phyloP scores from a whole-genome alignment of 2,888 invertebrate species.

The Pilophorus perplexus region DNA sequence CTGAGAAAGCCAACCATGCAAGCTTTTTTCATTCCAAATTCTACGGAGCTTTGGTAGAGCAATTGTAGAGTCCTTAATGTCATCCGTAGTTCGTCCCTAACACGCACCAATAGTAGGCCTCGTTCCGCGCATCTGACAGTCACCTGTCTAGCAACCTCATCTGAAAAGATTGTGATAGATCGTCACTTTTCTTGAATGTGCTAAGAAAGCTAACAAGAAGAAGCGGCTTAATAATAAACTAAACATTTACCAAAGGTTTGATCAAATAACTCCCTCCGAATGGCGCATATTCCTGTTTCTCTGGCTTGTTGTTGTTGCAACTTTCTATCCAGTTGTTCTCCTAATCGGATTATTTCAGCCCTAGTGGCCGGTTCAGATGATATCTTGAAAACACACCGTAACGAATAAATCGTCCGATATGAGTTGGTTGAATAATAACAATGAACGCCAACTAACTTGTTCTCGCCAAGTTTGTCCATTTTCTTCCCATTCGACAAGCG shows the following conservation, averaged over 20 bases:
- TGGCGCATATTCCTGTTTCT: constrained; percentile 94
- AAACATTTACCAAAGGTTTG: constrained; percentile 85
- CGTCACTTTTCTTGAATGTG: too few species aligned
- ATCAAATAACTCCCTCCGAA: constrained; percentile 87
- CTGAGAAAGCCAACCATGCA: constrained; percentile 64
- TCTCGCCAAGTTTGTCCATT: too few species aligned
- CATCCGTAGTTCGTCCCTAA: constrained; percentile 94
- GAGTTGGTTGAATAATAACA: too few species aligned
- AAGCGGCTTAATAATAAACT: too few species aligned
- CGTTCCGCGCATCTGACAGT: constrained; percentile 97
- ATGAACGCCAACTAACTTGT: too few species aligned
- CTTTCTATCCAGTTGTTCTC: constrained; percentile 90
- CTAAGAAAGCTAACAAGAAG: too few species aligned
- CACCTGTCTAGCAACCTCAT: constrained; percentile 87
- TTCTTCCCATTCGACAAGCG: too few species aligned
- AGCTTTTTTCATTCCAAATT: constrained; percentile 98
- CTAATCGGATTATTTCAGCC: constrained; percentile 91
- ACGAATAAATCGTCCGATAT: too few species aligned
- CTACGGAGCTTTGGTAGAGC: constrained; percentile 94
- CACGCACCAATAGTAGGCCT: constrained; percentile 82
- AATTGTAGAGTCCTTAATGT: constrained; percentile 96
- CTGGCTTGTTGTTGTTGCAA: constrained; percentile 89
- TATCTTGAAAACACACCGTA: too few species aligned
- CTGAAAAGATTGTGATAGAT: too few species aligned
- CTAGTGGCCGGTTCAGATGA: constrained; percentile 95